Base-by-base conservation (phyloP, 2,888 invertebrate genomes). In the Drosophila barbarae region DNA sequence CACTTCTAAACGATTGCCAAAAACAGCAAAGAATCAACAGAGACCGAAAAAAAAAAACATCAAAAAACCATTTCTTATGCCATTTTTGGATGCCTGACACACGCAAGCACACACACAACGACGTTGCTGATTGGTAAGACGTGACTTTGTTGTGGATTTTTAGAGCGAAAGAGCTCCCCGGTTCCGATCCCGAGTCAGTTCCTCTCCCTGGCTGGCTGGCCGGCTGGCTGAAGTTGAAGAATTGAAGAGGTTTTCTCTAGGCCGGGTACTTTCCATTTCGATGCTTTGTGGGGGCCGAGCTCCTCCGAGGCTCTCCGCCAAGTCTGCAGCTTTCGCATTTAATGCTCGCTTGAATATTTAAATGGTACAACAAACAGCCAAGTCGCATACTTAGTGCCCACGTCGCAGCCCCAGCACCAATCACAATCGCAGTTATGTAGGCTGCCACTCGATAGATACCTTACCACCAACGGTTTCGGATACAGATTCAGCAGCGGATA, bases 351-450 rank as follows among this genome's bases (percentile, higher is more conserved):
- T 72, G 75, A 68, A 77, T 81, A 74, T 69, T 68, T 68, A 46
- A 66, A 66, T 68, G 57, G 68, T 39, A 69, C 51, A 58, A 69
- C 52, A 68, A 69, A 69, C 52, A 53, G 69, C 58, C 52, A 54
- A 64, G 69, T 61, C 82, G 76, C 69, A 84, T 84, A 79, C 84
- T 79, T 79, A 84, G 73, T 65, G 78, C 78, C 78, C 78, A 79
- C 78, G 80, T 32, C 50, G 30, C 32, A 44, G 63, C 32, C 50
- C 26, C 41, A 38, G 50, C 32, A 39, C 52, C 59, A 57, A 51
- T 46, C 55, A 28, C 49, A 36, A 46, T 32, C 70, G 60, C 53
- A 60, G 68, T 68, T 68, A 68, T 69, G 70, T 69, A 69, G 68
- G 68, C 53, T 50, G 67, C 56, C 56, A 50, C 56, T 66, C 34